These are phyloP conservation scores for Digitonthophagus gazella DNA, from an alignment of 2,888 invertebrate genomes.

Conservation along the genomic window DNA sequence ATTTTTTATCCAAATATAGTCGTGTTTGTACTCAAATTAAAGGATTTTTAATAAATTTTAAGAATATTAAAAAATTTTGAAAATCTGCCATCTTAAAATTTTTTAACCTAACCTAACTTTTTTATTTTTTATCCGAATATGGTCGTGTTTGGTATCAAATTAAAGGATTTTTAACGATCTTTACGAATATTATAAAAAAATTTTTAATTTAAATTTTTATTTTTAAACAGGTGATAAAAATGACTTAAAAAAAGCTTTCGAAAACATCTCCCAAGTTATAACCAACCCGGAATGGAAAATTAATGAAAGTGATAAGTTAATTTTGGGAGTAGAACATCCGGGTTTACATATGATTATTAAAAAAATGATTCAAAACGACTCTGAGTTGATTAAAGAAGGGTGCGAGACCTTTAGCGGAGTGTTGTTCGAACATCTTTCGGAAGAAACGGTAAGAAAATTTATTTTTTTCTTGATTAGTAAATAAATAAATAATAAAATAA, in stretches of 20 bases:
- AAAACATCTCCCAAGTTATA: slow-evolving; percentile 52
- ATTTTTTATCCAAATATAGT: too few species aligned
- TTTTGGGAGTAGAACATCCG: slow-evolving; percentile 67
- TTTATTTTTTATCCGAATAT: too few species aligned
- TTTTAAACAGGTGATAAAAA: too few species aligned
- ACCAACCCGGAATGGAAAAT: slow-evolving; percentile 58
- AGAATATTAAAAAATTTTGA: too few species aligned
- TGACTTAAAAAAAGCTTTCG: slow-evolving; percentile 51
- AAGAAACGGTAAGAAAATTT: slow-evolving; percentile 58
- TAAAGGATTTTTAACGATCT: too few species aligned
- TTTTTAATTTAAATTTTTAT: too few species aligned
- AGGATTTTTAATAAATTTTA: too few species aligned
- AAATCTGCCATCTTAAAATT: too few species aligned
- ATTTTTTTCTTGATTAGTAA: slow-evolving; percentile 12
- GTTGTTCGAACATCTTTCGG: slow-evolving; percentile 55
- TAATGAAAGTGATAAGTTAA: slow-evolving; percentile 49
- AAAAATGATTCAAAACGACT: slow-evolving; percentile 68
- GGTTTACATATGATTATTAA: slow-evolving; percentile 76
- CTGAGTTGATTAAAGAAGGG: slow-evolving; percentile 47
- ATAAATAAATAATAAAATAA: slow-evolving; percentile 1
- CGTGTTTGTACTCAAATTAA: too few species aligned
- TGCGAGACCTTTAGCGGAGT: slow-evolving; percentile 59
- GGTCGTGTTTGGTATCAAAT: too few species aligned
- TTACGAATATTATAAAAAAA: too few species aligned
- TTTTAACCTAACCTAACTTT: too few species aligned